Percentiles rank a stretch among this genome's conserved stretches.
Conservation (phyloP, 1,140 invertebrate genomes). For the Melanaphis sacchari region DNA sequence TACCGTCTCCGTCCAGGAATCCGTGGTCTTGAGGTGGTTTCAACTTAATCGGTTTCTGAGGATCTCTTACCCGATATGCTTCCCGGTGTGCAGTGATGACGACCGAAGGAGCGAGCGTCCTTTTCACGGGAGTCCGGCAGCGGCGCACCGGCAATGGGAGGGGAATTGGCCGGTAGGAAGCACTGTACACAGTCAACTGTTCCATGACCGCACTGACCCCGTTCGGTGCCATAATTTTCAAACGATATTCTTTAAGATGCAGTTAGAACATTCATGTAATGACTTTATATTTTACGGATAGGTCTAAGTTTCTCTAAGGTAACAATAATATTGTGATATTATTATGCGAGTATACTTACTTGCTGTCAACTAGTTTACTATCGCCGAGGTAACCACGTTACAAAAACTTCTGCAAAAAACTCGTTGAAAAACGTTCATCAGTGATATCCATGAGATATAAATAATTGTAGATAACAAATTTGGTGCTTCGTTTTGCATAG, state of each 20-base stretch:
- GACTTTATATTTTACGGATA: not conserved
- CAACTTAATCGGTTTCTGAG: not conserved
- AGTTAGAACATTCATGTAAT: not conserved
- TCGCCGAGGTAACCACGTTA: not conserved
- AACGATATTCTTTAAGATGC: not conserved
- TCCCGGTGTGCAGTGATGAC: not conserved
- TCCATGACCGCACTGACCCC: not conserved
- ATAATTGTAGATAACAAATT: too few relatives aligned
- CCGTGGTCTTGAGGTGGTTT: not conserved
- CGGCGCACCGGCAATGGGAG: not conserved
- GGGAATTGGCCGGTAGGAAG: constrained; percentile 6
- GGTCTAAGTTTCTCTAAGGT: too few relatives aligned
- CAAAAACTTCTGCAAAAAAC: not conserved
- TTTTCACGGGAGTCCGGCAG: not conserved
- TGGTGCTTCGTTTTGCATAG: too few relatives aligned
- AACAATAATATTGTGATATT: not conserved
- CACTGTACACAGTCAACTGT: constrained; percentile 7
- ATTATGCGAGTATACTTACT: not conserved
- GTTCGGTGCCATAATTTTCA: not conserved
- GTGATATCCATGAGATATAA: too few relatives aligned
- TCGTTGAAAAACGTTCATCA: not conserved
- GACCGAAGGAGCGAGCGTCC: not conserved
- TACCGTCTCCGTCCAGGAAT: not conserved
- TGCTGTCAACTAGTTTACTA: not conserved
- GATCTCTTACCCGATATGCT: not conserved